Base-by-base conservation (phyloP, 2,113 vertebrate species). In the Pachycephala philippinensis region DNA sequence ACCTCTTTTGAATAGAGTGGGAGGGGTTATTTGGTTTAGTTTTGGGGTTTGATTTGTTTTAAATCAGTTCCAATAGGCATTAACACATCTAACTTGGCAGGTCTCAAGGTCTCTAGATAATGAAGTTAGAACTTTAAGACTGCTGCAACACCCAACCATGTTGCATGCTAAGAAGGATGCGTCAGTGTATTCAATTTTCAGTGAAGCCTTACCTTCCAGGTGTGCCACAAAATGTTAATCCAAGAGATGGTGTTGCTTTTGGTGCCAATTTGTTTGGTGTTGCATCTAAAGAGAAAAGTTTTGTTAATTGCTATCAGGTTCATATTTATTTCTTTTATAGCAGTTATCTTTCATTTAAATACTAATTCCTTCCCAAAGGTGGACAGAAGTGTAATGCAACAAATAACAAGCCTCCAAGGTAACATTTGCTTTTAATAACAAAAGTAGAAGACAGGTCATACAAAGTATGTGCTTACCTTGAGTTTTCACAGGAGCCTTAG, bases 131-230 rank as follows among this genome's bases (percentile, higher is more conserved):
- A 49, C 26, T 79, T 87, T 75, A 20, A 30, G 28, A 35, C 1
- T 28, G 26, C 18, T 89, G 30, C 37, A 74, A 54, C n/a, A 66
- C 21, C n/a, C 54, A 57, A 4, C 39, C 16, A 35, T 2, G 23
- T 16, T 80, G 18, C n/a, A 61, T 40, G 44, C 7, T 44, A 52
- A 87, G 12, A 42, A 83, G 8, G 7, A 72, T 33, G 10, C 42
- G 39, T 71, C 56, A 49, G 15, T 30, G 66, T 30, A n/a, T 59
- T 54, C 30, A 11, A 19, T 50, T 88, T 84, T 72, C 47, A 35
- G n/a, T 65, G 65, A 86, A 71, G 24, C 11, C 53, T 78, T 98
- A 99, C 99, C 99, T 98, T 77, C 98, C 98, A 92, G 95, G 57
- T 3, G 97, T 96, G n/a, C 95, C 85, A 63, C 91, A 81, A 6